phyloP scores from a whole-genome alignment of 2,113 vertebrate genomes.

The Prionailurus viverrinus region DNA sequence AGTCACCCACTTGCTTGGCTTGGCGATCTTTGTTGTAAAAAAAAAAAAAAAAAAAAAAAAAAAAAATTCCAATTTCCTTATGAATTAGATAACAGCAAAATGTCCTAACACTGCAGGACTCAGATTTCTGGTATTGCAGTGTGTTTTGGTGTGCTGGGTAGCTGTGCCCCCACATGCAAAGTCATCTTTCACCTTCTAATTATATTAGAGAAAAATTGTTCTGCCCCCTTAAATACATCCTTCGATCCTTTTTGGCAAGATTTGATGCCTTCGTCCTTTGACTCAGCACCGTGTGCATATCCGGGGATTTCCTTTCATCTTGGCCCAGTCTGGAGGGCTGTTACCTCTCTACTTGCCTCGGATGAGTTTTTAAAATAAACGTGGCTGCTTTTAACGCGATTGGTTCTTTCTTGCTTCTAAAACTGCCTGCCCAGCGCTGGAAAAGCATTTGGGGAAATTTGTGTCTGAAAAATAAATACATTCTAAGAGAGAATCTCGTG shows the following conservation, averaged over 20 bases:
- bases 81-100: neutral
- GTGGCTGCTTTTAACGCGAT: neutral
- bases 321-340: neutral
- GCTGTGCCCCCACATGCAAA: neutral
- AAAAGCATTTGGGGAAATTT: slow-evolving; percentile 30
- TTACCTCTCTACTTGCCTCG: neutral
- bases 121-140: neutral
- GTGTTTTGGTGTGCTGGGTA: neutral
- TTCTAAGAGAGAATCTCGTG: neutral
- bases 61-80: neutral
- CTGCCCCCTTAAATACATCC: neutral
- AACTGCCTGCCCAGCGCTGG: neutral
- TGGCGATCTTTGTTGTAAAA: neutral
- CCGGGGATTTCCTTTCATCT: neutral
- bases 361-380: slow-evolving; percentile 7
- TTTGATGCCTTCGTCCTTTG: neutral
- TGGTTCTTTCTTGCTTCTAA: neutral
- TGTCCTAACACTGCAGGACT: neutral
- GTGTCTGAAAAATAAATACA: slow-evolving; percentile 23
- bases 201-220: neutral
- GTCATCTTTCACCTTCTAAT: neutral
- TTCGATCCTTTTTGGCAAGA: neutral
- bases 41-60: neutral
- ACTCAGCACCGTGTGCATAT: neutral
- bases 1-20: neutral